Evolutionary conservation across 2,888 invertebrate genomes (phyloP), one percentile per base, ranked within the genome.

Genomic region (Cosmia trapezina): DNA sequence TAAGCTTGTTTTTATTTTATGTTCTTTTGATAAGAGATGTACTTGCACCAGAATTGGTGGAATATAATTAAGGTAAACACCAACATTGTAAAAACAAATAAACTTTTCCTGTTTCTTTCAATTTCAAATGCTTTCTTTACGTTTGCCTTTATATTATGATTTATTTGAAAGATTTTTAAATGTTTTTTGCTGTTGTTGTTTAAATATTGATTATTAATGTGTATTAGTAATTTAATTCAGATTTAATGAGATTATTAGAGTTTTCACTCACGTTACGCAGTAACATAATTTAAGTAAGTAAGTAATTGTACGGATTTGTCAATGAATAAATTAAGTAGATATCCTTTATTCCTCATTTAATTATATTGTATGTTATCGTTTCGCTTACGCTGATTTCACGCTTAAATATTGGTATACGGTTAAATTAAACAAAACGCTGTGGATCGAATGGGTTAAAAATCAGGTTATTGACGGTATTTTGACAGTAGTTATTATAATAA

Each of bases 361-460:
- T 56, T 56, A 5, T 19, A 12, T 56, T 41, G 43, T 0, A 45
- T 45, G 28, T 45, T 73, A 73, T 57, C 22, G 70, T 41, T 70
- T 41, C 4, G 22, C 5, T 37, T 17, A 54, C n/a, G 49, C 37
- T 22, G 0, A 73, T 77, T 80, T 62, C 2, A 43, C n/a, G 56
- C 12, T 56, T 19, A 33, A 28, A n/a, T 41, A 43, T 2, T n/a
- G 19, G 5, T 8, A 60, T 37, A 19, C n/a, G 1, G 41, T 57
- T 56, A 5, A 41, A 19, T 64, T 45, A n/a, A 49, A 43, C 4
- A 19, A 53, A 56, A 56, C 76, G 7, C 7, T 33, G 4, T 37
- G 22, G n/a, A 61, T 19, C 51, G 12, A 76, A 76, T 67, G 22
- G 37, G 37, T 45, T 47, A 22, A 28, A 74, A 54, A 43, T 2